phyloP scores from a whole-genome alignment of 2,113 vertebrate species.

The Catharus bicknelli region DNA sequence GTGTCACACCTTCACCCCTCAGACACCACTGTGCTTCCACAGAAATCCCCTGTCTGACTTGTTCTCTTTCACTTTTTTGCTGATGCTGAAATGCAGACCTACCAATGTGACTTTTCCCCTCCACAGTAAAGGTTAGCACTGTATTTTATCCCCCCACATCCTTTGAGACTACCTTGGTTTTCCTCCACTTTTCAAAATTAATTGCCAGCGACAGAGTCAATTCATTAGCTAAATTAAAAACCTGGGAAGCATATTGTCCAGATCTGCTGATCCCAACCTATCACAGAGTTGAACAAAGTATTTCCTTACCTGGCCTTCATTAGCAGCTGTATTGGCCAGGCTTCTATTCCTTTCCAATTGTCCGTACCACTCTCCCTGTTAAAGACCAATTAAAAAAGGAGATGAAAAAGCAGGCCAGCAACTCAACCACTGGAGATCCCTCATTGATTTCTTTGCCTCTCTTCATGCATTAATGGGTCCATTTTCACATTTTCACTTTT shows the following conservation, averaged over 20 bases:
- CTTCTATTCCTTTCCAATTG: conserved; percentile 35
- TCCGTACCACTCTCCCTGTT: conserved; percentile 20
- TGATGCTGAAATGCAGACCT: background rate
- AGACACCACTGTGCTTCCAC: fast-evolving
- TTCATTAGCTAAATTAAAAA: conserved; percentile 64
- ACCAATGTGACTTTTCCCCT: conserved; percentile 19
- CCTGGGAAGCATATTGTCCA: conserved; percentile 15
- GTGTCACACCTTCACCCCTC: background rate
- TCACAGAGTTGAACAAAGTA: conserved; percentile 6
- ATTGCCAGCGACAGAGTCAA: conserved; percentile 6
- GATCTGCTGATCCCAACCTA: conserved; percentile 20
- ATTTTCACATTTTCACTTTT: conserved; percentile 30
- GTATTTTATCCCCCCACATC: background rate
- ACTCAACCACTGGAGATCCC: conserved; percentile 19
- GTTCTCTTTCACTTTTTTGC: background rate
- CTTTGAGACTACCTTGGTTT: conserved; percentile 45
- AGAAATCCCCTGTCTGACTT: background rate
- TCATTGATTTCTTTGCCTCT: conserved; percentile 45
- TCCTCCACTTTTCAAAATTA: conserved; percentile 47
- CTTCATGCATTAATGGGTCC: conserved; percentile 41
- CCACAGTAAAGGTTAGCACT: background rate
- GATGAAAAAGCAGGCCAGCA: conserved; percentile 35
- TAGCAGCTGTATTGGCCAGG: background rate
- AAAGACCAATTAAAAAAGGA: conserved; percentile 49
- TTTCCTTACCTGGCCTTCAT: conserved; percentile 38